These are phyloP conservation scores for Tonatia bakeri DNA, from an alignment of 2,113 vertebrate species.

Conservation along the genomic window DNA sequence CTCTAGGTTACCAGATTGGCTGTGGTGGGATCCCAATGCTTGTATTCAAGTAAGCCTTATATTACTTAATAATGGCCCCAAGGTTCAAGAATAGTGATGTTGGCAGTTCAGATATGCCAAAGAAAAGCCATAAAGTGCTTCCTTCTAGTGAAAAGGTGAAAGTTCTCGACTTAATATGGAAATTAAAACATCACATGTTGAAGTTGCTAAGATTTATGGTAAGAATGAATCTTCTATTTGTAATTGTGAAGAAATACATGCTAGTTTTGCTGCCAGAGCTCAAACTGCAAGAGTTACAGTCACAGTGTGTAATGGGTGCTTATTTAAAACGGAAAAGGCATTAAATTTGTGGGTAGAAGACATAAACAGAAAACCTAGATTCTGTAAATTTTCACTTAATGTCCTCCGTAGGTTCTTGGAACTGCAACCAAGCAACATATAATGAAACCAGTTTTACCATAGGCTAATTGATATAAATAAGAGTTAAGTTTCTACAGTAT, in stretches of 20 bases:
- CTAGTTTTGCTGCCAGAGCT: not conserved
- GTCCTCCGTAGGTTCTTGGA: not conserved
- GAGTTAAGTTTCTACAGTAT: not conserved
- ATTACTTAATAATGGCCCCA: not conserved
- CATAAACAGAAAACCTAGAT: not conserved
- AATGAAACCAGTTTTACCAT: not conserved
- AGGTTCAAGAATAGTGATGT: not conserved
- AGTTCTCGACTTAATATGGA: not conserved
- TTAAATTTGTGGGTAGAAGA: not conserved
- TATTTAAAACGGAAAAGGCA: not conserved
- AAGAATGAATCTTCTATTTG: not conserved
- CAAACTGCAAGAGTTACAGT: not conserved
- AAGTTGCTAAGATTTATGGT: not conserved
- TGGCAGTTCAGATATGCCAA: not conserved
- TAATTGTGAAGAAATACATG: not conserved
- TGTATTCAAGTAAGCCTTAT: not conserved
- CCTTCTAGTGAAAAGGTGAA: not conserved
- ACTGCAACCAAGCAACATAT: not conserved
- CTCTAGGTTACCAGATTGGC: not conserved
- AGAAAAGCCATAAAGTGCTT: not conserved
- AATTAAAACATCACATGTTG: not conserved
- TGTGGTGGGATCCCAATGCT: not conserved
- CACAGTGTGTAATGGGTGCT: not conserved
- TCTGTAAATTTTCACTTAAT: not conserved
- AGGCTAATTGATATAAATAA: not conserved